Evolutionary conservation across 2,797 vertebrate genomes (phyloP).

Genomic region (Paratrypauchen microcephalus): DNA sequence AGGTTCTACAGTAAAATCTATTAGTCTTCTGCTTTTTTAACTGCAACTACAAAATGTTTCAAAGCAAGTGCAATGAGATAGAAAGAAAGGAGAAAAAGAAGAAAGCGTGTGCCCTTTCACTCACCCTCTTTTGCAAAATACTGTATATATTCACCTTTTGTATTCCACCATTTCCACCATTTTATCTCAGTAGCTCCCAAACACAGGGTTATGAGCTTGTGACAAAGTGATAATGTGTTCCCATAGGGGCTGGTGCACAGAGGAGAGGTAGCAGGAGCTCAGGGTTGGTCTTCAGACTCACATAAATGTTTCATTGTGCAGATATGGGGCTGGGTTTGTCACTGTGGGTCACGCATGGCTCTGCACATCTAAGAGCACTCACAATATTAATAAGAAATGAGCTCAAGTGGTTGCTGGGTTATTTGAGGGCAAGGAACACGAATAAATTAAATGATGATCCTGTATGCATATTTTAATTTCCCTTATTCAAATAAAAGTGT

Average conservation of each 20-base stretch:
- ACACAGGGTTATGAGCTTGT: constrained; percentile 14
- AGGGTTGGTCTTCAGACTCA: constrained; percentile 55
- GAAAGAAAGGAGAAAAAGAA: too few species aligned
- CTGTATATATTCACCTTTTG: too few species aligned
- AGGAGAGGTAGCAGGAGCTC: constrained; percentile 33
- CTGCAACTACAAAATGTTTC: too few species aligned
- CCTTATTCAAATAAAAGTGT: too few species aligned
- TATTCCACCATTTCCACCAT: background rate
- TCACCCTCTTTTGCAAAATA: too few species aligned
- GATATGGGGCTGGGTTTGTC: constrained; percentile 28
- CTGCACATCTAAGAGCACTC: constrained; percentile 12
- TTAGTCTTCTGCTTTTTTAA: too few species aligned
- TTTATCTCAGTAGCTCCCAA: constrained; percentile 17
- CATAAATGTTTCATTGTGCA: constrained; percentile 61
- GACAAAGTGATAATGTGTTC: constrained; percentile 56
- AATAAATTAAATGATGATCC: too few species aligned
- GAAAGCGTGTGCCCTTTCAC: too few species aligned
- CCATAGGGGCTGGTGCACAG: constrained; percentile 24
- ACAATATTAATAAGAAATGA: constrained; percentile 10
- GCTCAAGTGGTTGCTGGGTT: constrained; percentile 13
- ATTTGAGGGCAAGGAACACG: background rate
- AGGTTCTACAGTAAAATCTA: too few species aligned
- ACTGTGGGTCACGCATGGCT: constrained; percentile 25
- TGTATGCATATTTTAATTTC: too few species aligned
- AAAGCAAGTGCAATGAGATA: too few species aligned